Base-by-base conservation (phyloP, 1,140 invertebrate genomes). In the Pseudomyrmex pallidus region DNA sequence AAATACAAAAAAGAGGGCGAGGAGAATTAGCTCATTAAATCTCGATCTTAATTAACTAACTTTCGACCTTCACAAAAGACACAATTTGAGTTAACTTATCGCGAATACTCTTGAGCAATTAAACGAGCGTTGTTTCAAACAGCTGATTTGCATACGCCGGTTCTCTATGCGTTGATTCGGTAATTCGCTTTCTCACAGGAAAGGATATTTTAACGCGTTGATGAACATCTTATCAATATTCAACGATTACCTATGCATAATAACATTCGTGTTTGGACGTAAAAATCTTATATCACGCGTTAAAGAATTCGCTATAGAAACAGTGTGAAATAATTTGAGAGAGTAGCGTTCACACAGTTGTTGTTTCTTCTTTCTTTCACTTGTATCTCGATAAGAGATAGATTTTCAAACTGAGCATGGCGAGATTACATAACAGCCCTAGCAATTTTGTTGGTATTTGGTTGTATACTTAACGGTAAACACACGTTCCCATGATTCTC, bases 21-120 rank as follows among this genome's bases (percentile, higher is more conserved):
- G 35, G 5, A 0, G 5, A 35, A 35, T 7, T 7, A 7, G 35
- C 35, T 72, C 54, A 54, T 70, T 54, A 35, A 72, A 70, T 73
- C 17, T 73, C 25, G n/a, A 70, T 70, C 57, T 61, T 7, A 13
- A 35, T 35, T 61, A 2, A 25, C 2, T 25, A 61, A 61, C 13
- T 73, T 72, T 13, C 9, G 17, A 8, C 15, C n/a, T 72, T 72
- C 7, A 4, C 22, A 10, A n/a, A 44, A 35, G 1, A 73, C 9
- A 35, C 15, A 46, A 73, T 73, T 73, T 59, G 52, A 73, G 13
- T 73, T 73, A 73, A 73, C 54, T 54, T 17, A 70, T 73, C 61
- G n/a, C 7, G 70, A 44, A 73, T 59, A 57, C 2, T 44, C 20
- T 13, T 44, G 57, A 15, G 70, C 25, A 73, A 59, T 57, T 25